phyloP scores from a whole-genome alignment of 2,797 vertebrate genomes.

The Geotrypetes seraphini region DNA sequence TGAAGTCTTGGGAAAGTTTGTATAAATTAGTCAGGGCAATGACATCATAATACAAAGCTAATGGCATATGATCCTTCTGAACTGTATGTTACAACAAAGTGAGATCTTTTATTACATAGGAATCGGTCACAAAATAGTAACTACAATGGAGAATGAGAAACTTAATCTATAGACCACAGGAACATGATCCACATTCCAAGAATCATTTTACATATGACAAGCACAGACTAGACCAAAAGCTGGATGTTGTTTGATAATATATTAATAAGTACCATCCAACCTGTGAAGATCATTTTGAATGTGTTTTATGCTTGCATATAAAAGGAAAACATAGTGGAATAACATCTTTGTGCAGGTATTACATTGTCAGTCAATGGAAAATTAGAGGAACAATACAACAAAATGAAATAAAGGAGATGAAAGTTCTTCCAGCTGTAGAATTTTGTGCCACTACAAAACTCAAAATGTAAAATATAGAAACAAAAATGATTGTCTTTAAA shows the following conservation, averaged over 20 bases:
- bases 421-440: slow-evolving; percentile 32
- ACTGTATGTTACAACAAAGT: slow-evolving; percentile 42
- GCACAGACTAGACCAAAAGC: slow-evolving; percentile 75
- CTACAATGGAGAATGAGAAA: slow-evolving; percentile 72
- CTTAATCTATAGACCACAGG: slow-evolving; percentile 68
- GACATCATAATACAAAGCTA: slow-evolving; percentile 43
- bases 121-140: slow-evolving; percentile 73
- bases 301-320: slow-evolving; percentile 47
- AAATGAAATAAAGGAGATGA: slow-evolving; percentile 24
- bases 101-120: slow-evolving; percentile 69
- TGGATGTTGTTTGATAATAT: slow-evolving; percentile 59
- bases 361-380: slow-evolving; percentile 47
- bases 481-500: slow-evolving; percentile 54
- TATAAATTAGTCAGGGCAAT: too few species aligned
- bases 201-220: slow-evolving; percentile 85
- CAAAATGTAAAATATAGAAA: slow-evolving; percentile 30
- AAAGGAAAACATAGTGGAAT: slow-evolving; percentile 26
- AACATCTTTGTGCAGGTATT: slow-evolving; percentile 37
- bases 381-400: background rate
- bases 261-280: slow-evolving; percentile 79
- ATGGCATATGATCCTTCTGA: slow-evolving; percentile 39
- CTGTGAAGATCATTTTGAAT: slow-evolving; percentile 69
- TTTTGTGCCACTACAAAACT: slow-evolving; percentile 44
- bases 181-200: slow-evolving; percentile 77
- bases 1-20: too few species aligned